phyloP scores from a whole-genome alignment of 1,140 invertebrate species.

The Neodiprion lecontei region DNA sequence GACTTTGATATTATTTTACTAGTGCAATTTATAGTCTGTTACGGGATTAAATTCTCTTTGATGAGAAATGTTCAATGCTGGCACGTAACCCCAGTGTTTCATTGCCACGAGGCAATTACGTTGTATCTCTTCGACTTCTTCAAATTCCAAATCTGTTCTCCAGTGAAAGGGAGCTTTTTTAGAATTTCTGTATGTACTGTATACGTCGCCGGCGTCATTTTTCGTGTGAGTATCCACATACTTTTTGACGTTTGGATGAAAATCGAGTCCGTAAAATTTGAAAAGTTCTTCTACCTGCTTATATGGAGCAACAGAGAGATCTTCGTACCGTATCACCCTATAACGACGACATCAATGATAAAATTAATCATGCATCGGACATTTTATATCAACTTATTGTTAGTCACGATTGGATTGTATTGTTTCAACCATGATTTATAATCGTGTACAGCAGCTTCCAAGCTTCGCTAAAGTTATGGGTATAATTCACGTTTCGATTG shows the following conservation, averaged over 20 bases:
- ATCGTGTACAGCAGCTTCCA: too few species aligned
- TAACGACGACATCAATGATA: slow-evolving; percentile 21
- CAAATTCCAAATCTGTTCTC: slow-evolving; percentile 75
- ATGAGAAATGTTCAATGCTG: slow-evolving; percentile 61
- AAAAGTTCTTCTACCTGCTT: slow-evolving; percentile 74
- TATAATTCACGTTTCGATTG: too few species aligned
- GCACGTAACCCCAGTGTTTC: slow-evolving; percentile 79
- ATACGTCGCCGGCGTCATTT: slow-evolving; percentile 79
- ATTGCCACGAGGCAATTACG: slow-evolving; percentile 74
- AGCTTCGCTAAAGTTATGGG: too few species aligned
- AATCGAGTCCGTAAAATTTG: slow-evolving; percentile 77
- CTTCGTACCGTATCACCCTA: slow-evolving; percentile 85
- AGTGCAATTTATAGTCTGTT: slow-evolving; percentile 49
- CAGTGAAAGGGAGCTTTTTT: slow-evolving; percentile 85
- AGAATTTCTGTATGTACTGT: slow-evolving; percentile 84
- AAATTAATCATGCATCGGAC: too few species aligned
- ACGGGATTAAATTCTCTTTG: slow-evolving; percentile 66
- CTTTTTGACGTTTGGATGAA: slow-evolving; percentile 71
- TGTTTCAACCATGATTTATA: too few species aligned
- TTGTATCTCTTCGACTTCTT: slow-evolving; percentile 73
- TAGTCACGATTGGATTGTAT: not conserved
- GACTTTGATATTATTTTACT: slow-evolving; percentile 29
- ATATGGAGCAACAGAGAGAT: slow-evolving; percentile 80
- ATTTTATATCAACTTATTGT: not conserved
- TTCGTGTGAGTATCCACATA: slow-evolving; percentile 86